A percentile compares a stretch with the other conserved stretches of the same genome.
phyloP scores from a whole-genome alignment of 2,888 invertebrate genomes.

The Mycalesis mineus region DNA sequence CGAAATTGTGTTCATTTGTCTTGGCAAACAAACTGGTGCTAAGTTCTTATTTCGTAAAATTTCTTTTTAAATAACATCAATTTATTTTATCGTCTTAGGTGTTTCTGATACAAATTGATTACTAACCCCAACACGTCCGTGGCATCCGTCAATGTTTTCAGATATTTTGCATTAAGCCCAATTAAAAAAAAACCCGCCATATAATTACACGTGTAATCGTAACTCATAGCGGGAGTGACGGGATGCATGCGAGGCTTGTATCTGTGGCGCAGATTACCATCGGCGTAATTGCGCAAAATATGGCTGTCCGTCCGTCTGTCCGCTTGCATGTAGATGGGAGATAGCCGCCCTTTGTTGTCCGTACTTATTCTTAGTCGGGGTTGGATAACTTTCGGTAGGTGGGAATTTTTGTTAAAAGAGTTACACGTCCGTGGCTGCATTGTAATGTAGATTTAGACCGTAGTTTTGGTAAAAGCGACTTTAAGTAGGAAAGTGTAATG shows the following conservation, averaged over 20 bases:
- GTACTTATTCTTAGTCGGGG: constrained; percentile 18
- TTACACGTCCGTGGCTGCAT: no score
- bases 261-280: constrained; percentile 54
- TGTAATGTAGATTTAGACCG: no score
- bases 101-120: background rate
- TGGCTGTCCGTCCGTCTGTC: constrained; percentile 56
- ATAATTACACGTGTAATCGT: constrained; percentile 40
- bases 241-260: constrained; percentile 49
- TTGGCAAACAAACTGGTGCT: no score
- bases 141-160: constrained; percentile 9
- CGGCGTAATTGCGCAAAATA: constrained; percentile 68
- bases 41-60: no score
- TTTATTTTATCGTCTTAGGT: no score
- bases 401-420: background rate
- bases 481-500: no score
- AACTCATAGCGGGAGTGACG: constrained; percentile 42
- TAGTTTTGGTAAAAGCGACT: no score
- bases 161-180: constrained; percentile 31
- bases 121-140: constrained; percentile 2
- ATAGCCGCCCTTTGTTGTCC: constrained; percentile 38
- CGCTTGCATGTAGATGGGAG: constrained; percentile 42
- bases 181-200: constrained; percentile 34
- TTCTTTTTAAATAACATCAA: no score
- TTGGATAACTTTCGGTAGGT: constrained; percentile 19
- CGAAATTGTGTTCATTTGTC: no score